Base-by-base conservation (phyloP, 2,888 invertebrate species). In the Ochropleura leucogaster region DNA sequence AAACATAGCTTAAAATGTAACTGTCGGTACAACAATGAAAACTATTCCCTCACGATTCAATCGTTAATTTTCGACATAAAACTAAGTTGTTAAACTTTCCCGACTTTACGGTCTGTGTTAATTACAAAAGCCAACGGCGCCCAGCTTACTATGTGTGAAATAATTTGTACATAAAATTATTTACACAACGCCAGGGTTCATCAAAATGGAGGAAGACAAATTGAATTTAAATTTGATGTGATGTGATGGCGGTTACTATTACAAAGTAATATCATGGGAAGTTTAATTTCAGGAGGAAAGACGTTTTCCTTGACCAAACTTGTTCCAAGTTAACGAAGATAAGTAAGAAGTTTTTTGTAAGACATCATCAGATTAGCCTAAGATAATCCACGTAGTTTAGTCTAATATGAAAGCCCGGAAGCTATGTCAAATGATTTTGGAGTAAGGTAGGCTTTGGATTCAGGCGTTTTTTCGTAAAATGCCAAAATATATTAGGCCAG, bases 1-100 rank as follows among this genome's bases (percentile, higher is more conserved):
- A 79, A 53, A 74, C 46, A 68, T 16, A 59, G 59, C 47, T 69
- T 74, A 77, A 77, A 85, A 74, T 85, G 78, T 86, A 82, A 72
- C 65, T 47, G 53, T 44, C 65, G 47, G 9, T 63, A 72, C 68
- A 83, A 87, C 83, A 83, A 70, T 85, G 86, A 83, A 85, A 86
- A 83, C 87, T 88, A 86, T 85, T 75, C 83, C 84, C 85, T 88
- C 88, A 83, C 88, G 88, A 87, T 88, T 77, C 89, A 87, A 89
- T 89, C 90, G 88, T 90, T 90, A 90, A 90, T 89, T 88, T 87
- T 78, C 79, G 79, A 80, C 89, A 81, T 89, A 87, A 90, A 90
- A 89, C 83, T 70, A 83, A 85, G 87, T 86, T 87, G 86, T 86
- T 80, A 80, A 77, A 86, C 84, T 85, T 79, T 66, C 57, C 57